Base-by-base conservation (phyloP, 2,113 vertebrate species). In the Micronisus gabar region DNA sequence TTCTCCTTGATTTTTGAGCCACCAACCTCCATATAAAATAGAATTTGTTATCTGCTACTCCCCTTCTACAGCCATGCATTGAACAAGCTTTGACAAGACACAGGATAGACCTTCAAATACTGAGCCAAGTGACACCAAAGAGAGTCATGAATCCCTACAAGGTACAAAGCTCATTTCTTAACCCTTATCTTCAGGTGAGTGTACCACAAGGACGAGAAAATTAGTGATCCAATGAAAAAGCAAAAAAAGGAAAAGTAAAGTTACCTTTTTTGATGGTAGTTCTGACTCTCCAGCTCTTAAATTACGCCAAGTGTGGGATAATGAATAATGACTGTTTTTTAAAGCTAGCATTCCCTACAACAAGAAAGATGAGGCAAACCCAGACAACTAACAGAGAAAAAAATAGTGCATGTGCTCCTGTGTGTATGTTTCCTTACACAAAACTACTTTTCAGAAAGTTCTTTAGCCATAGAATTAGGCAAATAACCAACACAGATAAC, bases 1-100 rank as follows among this genome's bases (percentile, higher is more conserved):
- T 97, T 90, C 90, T 85, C 78, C 92, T 81, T 15, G 22, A 88
- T 66, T 96, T 96, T 94, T 92, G 66, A 88, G 58, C 48, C 62
- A 91, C 27, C 47, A 48, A 70, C 13, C 82, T 92, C 27, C 7
- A 1, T 62, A 56, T 38, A 90, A 86, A 89, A 93, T 27, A 72
- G 16, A 79, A 75, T 72, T 91, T 62, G 36, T 59, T 92, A 92
- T 56, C 80, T 81, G 43, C 32, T 68, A 47, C 62, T 75, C 34
- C 16, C 26, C 53, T 87, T 82, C 62, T 72, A 90, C 48, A 94
- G 73, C 22, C 29, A 65, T 9, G 56, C 52, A 75, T 20, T 61
- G 50, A 91, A 63, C 7, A 81, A 79, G 43, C 27, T 79, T 58
- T 59, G 47, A 87, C 47, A 89, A 73, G 70, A 68, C 52, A 71